Evolutionary conservation across 2,113 vertebrate genomes (phyloP).

Genomic region (Myrmecobius fasciatus): DNA sequence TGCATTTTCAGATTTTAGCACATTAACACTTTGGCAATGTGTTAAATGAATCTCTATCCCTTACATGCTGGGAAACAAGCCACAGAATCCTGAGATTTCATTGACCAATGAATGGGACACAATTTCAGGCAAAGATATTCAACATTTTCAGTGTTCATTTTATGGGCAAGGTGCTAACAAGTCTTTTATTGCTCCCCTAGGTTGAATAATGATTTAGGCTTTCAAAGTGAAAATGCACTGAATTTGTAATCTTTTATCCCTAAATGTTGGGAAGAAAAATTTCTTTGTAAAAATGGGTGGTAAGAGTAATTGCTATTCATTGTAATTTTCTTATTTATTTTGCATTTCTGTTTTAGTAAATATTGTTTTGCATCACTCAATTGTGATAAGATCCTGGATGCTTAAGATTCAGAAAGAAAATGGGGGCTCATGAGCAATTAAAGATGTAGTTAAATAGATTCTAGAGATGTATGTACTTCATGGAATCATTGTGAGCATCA

Average conservation of each 20-base stretch:
- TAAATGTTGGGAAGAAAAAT: background rate
- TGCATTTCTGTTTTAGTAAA: background rate
- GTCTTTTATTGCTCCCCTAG: background rate
- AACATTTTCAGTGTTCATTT: background rate
- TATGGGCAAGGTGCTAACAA: background rate
- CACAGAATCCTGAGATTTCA: background rate
- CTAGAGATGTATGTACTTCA: background rate
- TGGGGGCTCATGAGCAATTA: background rate
- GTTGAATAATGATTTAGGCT: background rate
- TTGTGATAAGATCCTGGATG: background rate
- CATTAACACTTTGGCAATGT: background rate
- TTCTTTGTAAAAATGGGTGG: background rate
- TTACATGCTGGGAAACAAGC: background rate
- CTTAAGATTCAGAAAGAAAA: background rate
- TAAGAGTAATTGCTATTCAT: background rate
- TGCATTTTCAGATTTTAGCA: background rate
- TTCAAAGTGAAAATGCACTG: background rate
- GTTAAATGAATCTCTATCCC: background rate
- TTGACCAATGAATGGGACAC: background rate
- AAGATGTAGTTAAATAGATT: background rate
- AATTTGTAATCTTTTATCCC: background rate
- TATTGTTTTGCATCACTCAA: background rate
- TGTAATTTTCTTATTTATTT: background rate
- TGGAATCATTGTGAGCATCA: background rate
- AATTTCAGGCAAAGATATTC: background rate